Evolutionary conservation across 2,888 invertebrate species (phyloP), one percentile per base, ranked within the genome.

Genomic region (Heliconius charithonia): DNA sequence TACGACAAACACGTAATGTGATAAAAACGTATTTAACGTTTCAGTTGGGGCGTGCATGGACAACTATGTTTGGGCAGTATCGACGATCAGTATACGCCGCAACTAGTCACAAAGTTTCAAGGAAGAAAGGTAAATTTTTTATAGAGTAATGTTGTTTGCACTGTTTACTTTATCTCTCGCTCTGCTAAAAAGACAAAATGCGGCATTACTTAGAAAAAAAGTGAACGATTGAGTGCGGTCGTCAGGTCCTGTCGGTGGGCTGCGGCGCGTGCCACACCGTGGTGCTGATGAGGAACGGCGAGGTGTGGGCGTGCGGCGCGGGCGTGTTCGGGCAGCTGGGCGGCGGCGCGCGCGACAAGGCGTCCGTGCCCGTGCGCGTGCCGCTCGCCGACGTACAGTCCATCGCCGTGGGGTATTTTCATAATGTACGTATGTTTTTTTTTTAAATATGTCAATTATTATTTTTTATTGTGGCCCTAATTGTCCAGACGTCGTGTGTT

Each of bases 11-110:
- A 9, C 10, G 32, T 37, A 37, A 37, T 37, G 32, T 32, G 9
- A 9, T 32, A 32, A 41, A 41, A 13, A 41, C 41, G 41, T 41
- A 41, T 59, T 56, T 6, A 56, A 27, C 29, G 12, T 51, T 75
- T 29, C 51, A 96, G 96, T 37, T 99, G 99, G 99, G 98, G 98
- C 37, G 97, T 99, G 65, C 98, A 98, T 88, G 99, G 99, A 0
- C 99, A 99, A 90, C 93, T 99, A 22, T 99, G 99, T 32, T 97
- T 98, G 86, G 97, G 97, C 6, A 96, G 95, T 84, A 97, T 97
- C 27, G 97, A 98, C 85, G 97, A 98, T 87, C 94, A 93, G 70
- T 90, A 86, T 82, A 88, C 87, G 27, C 95, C 95, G 0, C 93
- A 93, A 81, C 84, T 93, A 56, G 95, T 95, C 25, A 91, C 92